Evolutionary conservation across 2,113 vertebrate genomes (phyloP).

Genomic region (Hippocampus mohnikei): DNA sequence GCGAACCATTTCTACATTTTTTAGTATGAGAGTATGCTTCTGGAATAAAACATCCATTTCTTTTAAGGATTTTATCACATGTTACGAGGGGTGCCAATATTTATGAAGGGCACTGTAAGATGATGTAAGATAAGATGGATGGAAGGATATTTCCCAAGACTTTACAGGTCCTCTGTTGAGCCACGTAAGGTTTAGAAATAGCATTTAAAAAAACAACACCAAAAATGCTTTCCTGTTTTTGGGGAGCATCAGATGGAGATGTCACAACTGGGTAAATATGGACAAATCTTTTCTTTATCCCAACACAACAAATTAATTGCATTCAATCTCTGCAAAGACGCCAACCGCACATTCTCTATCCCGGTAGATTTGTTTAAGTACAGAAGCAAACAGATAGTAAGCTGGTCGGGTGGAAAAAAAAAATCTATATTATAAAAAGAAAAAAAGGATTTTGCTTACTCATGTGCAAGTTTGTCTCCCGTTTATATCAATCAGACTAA

Average conservation of each 20-base stretch:
- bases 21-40: no score
- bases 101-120: no score
- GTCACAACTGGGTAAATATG: constrained; percentile 26
- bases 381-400: background rate
- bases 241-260: constrained; percentile 38
- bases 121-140: background rate
- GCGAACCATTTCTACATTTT: no score
- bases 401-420: background rate
- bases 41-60: no score
- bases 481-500: background rate
- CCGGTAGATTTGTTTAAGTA: constrained; percentile 4
- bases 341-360: background rate
- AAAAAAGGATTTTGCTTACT: background rate
- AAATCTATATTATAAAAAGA: background rate
- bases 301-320: constrained; percentile 6
- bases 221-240: constrained; percentile 49
- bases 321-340: background rate
- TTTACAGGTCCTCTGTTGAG: constrained; percentile 38
- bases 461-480: background rate
- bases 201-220: constrained; percentile 57
- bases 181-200: constrained; percentile 49
- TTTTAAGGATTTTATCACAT: no score
- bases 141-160: constrained; percentile 1
- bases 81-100: no score
- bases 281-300: background rate